Base-by-base conservation (phyloP, 2,113 vertebrate genomes). In the Erpornis zantholeuca region DNA sequence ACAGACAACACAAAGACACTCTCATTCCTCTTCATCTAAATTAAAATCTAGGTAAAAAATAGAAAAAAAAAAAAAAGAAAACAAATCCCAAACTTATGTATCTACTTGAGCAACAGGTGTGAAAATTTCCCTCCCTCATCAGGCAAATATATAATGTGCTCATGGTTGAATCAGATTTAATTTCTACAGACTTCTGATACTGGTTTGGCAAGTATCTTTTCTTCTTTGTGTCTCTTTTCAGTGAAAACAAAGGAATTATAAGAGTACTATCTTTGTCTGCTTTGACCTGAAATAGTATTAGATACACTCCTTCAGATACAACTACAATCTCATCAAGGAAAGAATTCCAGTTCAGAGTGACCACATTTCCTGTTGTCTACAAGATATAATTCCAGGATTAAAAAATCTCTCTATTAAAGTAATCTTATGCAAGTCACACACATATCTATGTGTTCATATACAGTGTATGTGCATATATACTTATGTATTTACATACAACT, bases 1-100 rank as follows among this genome's bases (percentile, higher is more conserved):
- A 92, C 61, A 96, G 72, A 70, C 85, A 75, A 61, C 72, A 78
- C 72, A 93, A 93, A 93, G 92, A 92, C 90, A 94, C 80, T 68
- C 94, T 87, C 91, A 95, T 90, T 94, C 76, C 88, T 93, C 86
- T 93, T 90, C 64, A 97, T 96, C 96, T 96, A 94, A 94, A 97
- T 94, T 96, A 97, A 96, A 97, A 97, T 95, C 96, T 97, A 86
- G 44, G 76, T 86, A 70, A 91, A 95, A 89, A 60, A 22, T 18
- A 66, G 31, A 3, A 31, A 70, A 68, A 65, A 61, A 42, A 15
- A 75, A 8, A 63, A 44, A 36, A 56, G 40, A 73, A 95, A 93
- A 84, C 29, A 90, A 77, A 81, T 68, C 36, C 60, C 47, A 94
- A 91, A 92, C 61, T 92, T 82, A 77, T 2, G 8, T 63, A 93